A percentile compares a stretch with the other conserved stretches of the same genome.
Evolutionary conservation across 2,888 invertebrate genomes (phyloP).

Genomic region (Neelides folsomi): DNA sequence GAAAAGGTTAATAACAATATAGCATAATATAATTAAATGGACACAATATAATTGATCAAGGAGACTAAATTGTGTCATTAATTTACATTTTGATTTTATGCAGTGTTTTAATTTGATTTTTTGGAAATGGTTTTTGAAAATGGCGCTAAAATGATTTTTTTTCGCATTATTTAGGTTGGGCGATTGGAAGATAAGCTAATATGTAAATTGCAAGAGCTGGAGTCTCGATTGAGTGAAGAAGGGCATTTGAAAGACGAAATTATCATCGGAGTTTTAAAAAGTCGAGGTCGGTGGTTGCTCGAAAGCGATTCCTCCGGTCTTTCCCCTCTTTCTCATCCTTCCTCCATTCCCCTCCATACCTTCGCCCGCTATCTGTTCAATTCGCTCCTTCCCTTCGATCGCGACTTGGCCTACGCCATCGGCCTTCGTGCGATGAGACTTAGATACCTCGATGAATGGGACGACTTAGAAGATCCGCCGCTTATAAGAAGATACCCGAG

Average conservation of each 20-base stretch:
- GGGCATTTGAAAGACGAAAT: too few species aligned
- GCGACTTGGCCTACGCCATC: conserved; percentile 64
- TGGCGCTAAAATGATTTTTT: too few species aligned
- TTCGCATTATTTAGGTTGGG: too few species aligned
- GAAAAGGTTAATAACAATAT: conserved; percentile 37
- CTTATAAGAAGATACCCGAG: conserved; percentile 51
- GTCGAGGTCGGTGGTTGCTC: not conserved
- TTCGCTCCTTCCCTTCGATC: conserved; percentile 57
- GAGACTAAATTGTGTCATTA: too few species aligned
- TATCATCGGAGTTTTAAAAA: conserved; percentile 1
- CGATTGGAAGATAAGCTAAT: conserved; percentile 50
- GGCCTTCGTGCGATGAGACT: conserved; percentile 64
- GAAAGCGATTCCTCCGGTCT: conserved; percentile 46
- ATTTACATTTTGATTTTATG: too few species aligned
- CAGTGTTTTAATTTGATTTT: too few species aligned
- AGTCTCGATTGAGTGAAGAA: conserved; percentile 38
- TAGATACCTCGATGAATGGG: conserved; percentile 59
- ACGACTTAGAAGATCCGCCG: conserved; percentile 39
- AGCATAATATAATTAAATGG: too few species aligned
- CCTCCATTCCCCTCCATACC: conserved; percentile 71
- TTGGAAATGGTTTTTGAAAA: too few species aligned
- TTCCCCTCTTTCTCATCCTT: conserved; percentile 51
- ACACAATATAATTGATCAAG: too few species aligned
- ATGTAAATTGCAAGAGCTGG: conserved; percentile 59
- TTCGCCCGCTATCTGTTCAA: conserved; percentile 68